phyloP scores from a whole-genome alignment of 2,113 vertebrate species.

The Rhea pennata region DNA sequence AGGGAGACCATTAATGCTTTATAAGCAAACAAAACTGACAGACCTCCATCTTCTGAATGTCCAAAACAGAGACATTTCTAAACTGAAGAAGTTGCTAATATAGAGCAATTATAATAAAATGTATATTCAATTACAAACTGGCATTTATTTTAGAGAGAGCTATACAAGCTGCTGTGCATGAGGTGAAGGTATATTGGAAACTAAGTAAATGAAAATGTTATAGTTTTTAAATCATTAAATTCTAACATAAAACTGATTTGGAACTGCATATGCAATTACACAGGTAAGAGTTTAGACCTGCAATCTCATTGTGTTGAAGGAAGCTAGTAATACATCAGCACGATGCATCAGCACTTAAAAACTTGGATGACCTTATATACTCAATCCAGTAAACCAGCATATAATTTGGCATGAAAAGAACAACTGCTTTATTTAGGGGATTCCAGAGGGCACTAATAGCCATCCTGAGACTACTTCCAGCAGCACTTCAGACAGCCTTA shows the following conservation, averaged over 20 bases:
- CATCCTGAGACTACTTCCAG: neutral
- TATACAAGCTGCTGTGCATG: neutral
- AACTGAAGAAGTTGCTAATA: accelerated
- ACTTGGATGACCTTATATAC: neutral
- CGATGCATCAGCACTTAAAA: neutral
- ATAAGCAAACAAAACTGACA: neutral
- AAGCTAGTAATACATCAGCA: neutral
- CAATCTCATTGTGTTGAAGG: neutral
- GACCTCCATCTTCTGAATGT: neutral
- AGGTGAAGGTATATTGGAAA: neutral
- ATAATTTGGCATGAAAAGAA: neutral
- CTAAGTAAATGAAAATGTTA: neutral
- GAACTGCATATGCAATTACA: neutral
- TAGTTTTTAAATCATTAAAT: neutral
- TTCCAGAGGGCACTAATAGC: neutral
- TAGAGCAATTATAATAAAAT: neutral
- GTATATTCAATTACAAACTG: neutral
- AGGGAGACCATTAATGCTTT: neutral
- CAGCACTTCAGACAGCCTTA: neutral
- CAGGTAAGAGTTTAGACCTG: neutral
- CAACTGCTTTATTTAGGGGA: neutral
- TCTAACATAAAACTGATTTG: neutral
- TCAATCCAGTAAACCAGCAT: neutral
- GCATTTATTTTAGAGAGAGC: neutral
- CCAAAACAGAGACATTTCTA: neutral